A percentile compares a stretch with the other conserved stretches of the same genome.
These are phyloP conservation scores for Pterostichus madidus DNA, from an alignment of 2,888 invertebrate genomes.

Conservation along the genomic window DNA sequence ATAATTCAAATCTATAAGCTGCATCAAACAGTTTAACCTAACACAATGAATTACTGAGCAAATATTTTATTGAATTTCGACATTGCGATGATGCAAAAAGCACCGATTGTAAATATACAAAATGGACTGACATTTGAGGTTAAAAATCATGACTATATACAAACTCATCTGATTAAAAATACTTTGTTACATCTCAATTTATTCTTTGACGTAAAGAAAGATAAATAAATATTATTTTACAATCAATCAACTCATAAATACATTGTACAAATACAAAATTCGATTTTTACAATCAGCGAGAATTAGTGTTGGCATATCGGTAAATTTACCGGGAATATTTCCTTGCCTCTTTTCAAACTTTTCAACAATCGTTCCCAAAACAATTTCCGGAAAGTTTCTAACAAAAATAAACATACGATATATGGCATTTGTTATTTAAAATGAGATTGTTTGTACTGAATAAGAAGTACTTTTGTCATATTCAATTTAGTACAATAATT, in stretches of 20 bases:
- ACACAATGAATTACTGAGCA: constrained; percentile 41
- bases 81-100: constrained; percentile 17
- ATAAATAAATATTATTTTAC: constrained; percentile 51
- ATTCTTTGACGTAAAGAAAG: constrained; percentile 48
- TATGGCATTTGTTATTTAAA: too few relatives aligned
- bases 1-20: constrained; percentile 13
- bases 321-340: too few relatives aligned
- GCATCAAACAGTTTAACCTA: constrained; percentile 20
- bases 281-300: constrained; percentile 48
- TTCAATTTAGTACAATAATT: too few relatives aligned
- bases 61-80: constrained; percentile 37
- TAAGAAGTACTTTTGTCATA: too few relatives aligned
- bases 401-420: too few relatives aligned
- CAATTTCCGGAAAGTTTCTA: too few relatives aligned
- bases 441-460: too few relatives aligned
- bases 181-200: constrained; percentile 47
- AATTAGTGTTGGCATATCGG: neutral
- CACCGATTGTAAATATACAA: constrained; percentile 47
- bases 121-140: constrained; percentile 44
- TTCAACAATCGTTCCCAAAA: too few relatives aligned
- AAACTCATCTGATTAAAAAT: constrained; percentile 36
- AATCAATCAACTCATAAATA: constrained; percentile 50
- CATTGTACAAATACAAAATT: constrained; percentile 51
- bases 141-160: constrained; percentile 46
- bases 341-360: too few relatives aligned